Base-by-base conservation (phyloP, 2,797 vertebrate genomes). In the Lycodopsis pacificus region DNA sequence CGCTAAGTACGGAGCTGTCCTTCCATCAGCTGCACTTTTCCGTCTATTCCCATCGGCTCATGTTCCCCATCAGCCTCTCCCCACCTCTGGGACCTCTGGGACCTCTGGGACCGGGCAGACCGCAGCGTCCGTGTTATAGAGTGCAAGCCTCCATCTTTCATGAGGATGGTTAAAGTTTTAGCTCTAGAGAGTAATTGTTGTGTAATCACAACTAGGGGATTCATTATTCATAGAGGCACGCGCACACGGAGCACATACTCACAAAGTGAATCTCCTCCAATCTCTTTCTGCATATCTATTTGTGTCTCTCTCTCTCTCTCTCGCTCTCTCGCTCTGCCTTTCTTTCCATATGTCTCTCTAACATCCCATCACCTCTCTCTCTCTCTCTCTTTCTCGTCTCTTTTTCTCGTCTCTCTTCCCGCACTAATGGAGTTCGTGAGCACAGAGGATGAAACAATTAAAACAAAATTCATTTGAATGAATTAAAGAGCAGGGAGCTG, bases 391-490 rank as follows among this genome's bases (percentile, higher is more conserved):
- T 3, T 42, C 40, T 38, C 49, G 5, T 58, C 7, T 73, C 3
- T 48, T 10, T 42, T 3, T 42, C 40, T 38, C 49, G 5, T 58
- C 7, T 73, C 25, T 79, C 58, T 67, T 15, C 84, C 81, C 78
- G 81, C 71, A 58, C 88, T 93, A 90, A 92, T 92, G 81, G 82
- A 89, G 91, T 91, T 87, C 84, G 82, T 73, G 88, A 91, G 87
- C 82, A 57, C 81, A n/a, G 58, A 84, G 86, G 88, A 91, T 88
- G 73, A 91, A 91, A 91, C 90, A 92, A 92, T 92, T 90, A 92
- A 91, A 93, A 85, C 72, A 65, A 92, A 89, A 92, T 89, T 91
- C 83, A 92, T 92, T 92, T 89, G 85, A 90, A 91, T 91, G 90
- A 92, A 92, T 93, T 91, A 89, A 93, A 88, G 88, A 86, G 83